These are phyloP conservation scores for Bombus fervidus DNA, from an alignment of 1,140 invertebrate species.

Conservation along the genomic window DNA sequence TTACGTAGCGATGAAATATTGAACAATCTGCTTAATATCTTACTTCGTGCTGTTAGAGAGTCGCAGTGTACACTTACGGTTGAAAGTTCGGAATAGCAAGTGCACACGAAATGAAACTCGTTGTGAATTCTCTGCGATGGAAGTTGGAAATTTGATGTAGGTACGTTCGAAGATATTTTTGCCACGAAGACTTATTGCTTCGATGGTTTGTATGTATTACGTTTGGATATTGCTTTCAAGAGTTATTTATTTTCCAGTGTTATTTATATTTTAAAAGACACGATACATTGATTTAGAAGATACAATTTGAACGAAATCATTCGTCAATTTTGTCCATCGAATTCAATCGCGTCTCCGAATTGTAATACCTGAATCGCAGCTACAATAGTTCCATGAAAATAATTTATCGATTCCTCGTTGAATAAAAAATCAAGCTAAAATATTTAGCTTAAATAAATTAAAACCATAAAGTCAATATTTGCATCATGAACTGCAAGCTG, in stretches of 20 bases:
- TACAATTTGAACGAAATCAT: no score
- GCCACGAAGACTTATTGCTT: no score
- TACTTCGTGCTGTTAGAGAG: background rate
- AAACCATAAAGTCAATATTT: background rate
- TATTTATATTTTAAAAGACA: no score
- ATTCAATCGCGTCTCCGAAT: no score
- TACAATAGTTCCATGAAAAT: no score
- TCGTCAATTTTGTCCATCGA: no score
- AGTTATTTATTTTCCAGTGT: no score
- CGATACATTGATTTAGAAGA: no score
- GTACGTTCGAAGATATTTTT: background rate
- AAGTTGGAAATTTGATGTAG: background rate
- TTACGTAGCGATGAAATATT: conserved; percentile 36
- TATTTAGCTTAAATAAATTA: background rate
- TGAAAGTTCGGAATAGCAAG: background rate
- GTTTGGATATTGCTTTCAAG: no score
- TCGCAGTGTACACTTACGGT: background rate
- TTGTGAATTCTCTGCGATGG: background rate
- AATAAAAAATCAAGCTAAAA: background rate
- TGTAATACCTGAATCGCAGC: no score
- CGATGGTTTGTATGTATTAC: no score
- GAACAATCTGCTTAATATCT: conserved; percentile 28
- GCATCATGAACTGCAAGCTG: background rate
- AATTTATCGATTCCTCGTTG: no score
- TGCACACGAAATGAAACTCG: background rate